Percentiles rank a stretch among this genome's conserved stretches.
Evolutionary conservation across 2,888 invertebrate genomes (phyloP).

Genomic region (Tenthredo mesomela): DNA sequence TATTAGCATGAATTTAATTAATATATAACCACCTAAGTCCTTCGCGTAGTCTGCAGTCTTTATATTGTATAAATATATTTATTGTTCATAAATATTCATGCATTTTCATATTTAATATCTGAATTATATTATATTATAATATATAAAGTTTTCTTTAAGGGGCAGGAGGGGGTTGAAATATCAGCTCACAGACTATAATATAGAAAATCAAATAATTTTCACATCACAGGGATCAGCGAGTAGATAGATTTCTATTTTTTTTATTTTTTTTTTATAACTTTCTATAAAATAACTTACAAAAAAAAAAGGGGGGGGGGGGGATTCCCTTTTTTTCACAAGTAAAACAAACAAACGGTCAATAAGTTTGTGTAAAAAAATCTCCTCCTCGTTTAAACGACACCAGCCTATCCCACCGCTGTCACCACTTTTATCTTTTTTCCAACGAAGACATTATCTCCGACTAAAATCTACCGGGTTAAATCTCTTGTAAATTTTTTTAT

Average conservation of each 20-base stretch:
- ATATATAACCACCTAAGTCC: constrained; percentile 23
- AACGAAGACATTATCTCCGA: too few relatives aligned
- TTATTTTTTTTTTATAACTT: neutral
- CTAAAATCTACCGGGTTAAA: neutral
- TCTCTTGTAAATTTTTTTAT: neutral
- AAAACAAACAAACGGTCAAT: too few relatives aligned
- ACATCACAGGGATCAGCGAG: neutral
- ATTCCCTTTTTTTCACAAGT: too few relatives aligned
- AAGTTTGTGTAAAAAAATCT: too few relatives aligned
- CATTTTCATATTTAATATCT: constrained; percentile 56
- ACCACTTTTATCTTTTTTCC: neutral
- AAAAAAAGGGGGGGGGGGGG: neutral
- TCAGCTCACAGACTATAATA: neutral
- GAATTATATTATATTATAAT: constrained; percentile 46
- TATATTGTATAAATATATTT: constrained; percentile 71
- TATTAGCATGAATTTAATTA: constrained; percentile 50
- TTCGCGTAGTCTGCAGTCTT: neutral
- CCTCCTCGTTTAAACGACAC: neutral
- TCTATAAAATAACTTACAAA: neutral
- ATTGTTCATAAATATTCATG: constrained; percentile 75
- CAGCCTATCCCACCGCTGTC: neutral
- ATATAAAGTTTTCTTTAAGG: constrained; percentile 15
- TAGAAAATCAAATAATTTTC: neutral
- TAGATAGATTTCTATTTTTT: neutral
- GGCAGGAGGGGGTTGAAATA: neutral